Base-by-base conservation (phyloP, 2,888 invertebrate genomes). In the Mesopsocus fuscifrons region DNA sequence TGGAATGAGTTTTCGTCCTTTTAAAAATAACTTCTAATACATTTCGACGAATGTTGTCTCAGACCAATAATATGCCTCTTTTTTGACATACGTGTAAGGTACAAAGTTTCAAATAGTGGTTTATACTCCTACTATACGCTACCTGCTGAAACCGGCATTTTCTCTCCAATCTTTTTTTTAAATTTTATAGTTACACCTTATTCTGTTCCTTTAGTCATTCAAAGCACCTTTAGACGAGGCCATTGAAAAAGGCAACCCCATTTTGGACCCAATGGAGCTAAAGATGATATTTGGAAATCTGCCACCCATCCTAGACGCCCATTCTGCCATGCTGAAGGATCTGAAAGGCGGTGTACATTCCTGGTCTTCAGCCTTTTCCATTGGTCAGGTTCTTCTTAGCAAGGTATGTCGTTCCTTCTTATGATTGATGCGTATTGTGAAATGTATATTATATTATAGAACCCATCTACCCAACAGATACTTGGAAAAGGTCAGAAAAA, bases 241-340 rank as follows among this genome's bases (percentile, higher is more conserved):
- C 65, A 72, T 76, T 3, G 83, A 85, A 56, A 77, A 78, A 42
- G 80, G 78, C 53, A 71, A 72, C 49, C 76, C 81, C 41, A 66
- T 91, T 53, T 67, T 92, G 52, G 87, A 87, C 61, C 81, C 82
- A 54, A 88, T 88, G 9, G 92, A 95, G 68, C 71, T 87, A 46
- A 88, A 88, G 66, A 80, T 88, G 50, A 92, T 97, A 54, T 97
- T 97, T 65, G 89, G 89, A 51, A 89, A 92, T 61, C 72, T 97
- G 59, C 82, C 88, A 50, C 85, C 91, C 48, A 94, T 98, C 57
- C 85, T 87, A 60, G 85, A 92, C 57, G 77, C 89, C 45, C 97
- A 98, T 63, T 72, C 79, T 60, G 77, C 74, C 51, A 73, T 83
- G 64, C 56, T 73, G 44, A 69, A 74, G 50, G 68, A 71, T 47